Percentiles rank a stretch among this genome's conserved stretches.
Evolutionary conservation across 2,113 vertebrate genomes (phyloP).

Genomic region (Neomonachus schauinslandi): DNA sequence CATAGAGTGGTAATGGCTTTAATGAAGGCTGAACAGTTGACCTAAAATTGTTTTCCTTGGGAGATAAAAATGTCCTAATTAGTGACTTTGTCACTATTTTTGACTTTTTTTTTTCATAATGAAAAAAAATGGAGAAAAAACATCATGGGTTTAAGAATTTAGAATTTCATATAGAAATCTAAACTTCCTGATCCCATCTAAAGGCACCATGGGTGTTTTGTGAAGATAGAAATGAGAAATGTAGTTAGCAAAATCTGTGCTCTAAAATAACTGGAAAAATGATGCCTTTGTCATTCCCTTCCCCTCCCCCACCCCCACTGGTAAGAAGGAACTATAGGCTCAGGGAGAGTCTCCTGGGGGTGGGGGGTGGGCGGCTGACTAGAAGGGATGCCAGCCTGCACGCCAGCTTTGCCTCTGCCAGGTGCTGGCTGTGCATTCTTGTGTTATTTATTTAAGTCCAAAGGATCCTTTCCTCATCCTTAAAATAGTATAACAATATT

Average conservation of each 20-base stretch:
- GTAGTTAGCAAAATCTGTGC: neutral
- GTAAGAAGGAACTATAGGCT: neutral
- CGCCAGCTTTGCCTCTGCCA: neutral
- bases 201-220: neutral
- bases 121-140: neutral
- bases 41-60: constrained; percentile 20
- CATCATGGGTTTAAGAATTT: neutral
- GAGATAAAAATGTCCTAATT: neutral
- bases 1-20: neutral
- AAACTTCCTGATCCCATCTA: neutral
- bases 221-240: neutral
- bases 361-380: rapidly evolving
- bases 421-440: neutral
- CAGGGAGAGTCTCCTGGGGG: neutral
- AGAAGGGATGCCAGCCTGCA: too few species aligned
- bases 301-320: too few species aligned
- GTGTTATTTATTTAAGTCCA: neutral
- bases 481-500: neutral
- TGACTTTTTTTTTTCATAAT: neutral
- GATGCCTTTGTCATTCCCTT: neutral
- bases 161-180: neutral
- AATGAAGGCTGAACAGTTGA: neutral
- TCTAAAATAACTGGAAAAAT: neutral
- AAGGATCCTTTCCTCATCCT: neutral
- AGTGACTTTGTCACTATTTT: neutral